A percentile compares a stretch with the other conserved stretches of the same genome.
Evolutionary conservation across 2,888 invertebrate genomes (phyloP).

Genomic region (Callyntrura sp.): DNA sequence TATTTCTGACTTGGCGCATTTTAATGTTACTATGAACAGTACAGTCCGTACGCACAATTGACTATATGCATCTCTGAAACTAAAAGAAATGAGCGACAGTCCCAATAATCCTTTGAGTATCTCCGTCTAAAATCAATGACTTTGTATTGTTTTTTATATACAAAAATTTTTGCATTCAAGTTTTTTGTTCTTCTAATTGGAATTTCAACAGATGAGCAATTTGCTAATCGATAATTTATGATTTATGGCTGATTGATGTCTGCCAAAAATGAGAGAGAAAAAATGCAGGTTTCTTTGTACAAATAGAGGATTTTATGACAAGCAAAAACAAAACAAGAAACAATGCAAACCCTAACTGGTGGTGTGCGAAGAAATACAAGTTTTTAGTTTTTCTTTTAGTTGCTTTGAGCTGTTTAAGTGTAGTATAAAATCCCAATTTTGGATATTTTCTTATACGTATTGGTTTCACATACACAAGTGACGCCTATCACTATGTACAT

Average conservation of each 20-base stretch:
- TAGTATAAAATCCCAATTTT: not conserved
- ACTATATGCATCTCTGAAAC: not conserved
- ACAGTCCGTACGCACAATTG: not conserved
- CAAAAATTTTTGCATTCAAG: constrained; percentile 37
- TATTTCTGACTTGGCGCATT: not conserved
- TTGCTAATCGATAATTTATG: constrained; percentile 38
- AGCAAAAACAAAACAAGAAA: not conserved
- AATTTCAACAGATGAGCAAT: constrained; percentile 23
- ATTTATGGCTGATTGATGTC: constrained; percentile 65
- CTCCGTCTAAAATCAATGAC: not conserved
- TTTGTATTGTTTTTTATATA: not conserved
- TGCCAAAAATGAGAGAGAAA: constrained; percentile 32
- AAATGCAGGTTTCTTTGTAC: constrained; percentile 11
- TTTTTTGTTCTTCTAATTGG: constrained; percentile 24
- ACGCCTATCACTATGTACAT: not conserved
- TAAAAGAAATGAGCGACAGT: constrained; percentile 6
- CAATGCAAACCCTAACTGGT: not conserved
- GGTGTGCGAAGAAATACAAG: not conserved
- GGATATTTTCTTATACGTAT: too few relatives aligned
- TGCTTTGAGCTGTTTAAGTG: not conserved
- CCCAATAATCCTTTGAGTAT: not conserved
- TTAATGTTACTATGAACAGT: not conserved
- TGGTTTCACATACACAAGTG: not conserved
- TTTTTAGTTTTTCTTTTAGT: constrained; percentile 1
- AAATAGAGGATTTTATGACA: constrained; percentile 24